Evolutionary conservation across 2,888 invertebrate species (phyloP), one percentile per base, ranked within the genome.

Genomic region (Sepiola atlantica): DNA sequence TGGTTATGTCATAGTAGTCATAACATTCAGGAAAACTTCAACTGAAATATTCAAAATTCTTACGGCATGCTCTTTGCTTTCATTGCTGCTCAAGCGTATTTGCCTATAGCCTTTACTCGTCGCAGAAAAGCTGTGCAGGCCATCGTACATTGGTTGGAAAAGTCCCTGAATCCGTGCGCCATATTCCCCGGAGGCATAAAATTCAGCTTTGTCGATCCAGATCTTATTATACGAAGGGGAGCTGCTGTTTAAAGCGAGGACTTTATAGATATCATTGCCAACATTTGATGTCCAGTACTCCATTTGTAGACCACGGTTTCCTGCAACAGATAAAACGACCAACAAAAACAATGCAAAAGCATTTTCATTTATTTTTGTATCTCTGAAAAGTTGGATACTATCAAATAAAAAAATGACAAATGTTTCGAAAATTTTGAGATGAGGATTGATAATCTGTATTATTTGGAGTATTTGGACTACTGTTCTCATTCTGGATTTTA

Each of bases 281-380:
- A 77, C 77, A 77, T 77, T 77, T 77, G 12, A 14, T 77, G n/a
- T 45, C 92, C 92, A 92, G n/a, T n/a, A n/a, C n/a, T 92, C 92
- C 0, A 92, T 28, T 3, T 55, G 45, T 28, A 92, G 1, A 6
- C 92, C 92, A n/a, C 92, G 92, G 28, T 92, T 92, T 54, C 92
- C 92, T 92, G 28, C 18, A 35, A 35, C 3, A 14, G 32, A 35
- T 20, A 45, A 35, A 92, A n/a, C 18, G 12, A 35, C 10, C 12
- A 91, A 32, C 32, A 45, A 45, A 45, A 45, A 45, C 45, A 45
- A 45, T 45, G 45, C 4, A 45, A 45, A 45, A 45, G 8, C 8
- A 45, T 45, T 45, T 45, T 45, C 2, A 45, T 45, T 45, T 45
- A 45, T 45, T 45, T 45, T 45, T 45, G 8, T 45, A 45, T 45